Percentiles rank a stretch among this genome's conserved stretches.
phyloP scores from a whole-genome alignment of 2,888 invertebrate genomes.

The Bruchidius siliquastri region DNA sequence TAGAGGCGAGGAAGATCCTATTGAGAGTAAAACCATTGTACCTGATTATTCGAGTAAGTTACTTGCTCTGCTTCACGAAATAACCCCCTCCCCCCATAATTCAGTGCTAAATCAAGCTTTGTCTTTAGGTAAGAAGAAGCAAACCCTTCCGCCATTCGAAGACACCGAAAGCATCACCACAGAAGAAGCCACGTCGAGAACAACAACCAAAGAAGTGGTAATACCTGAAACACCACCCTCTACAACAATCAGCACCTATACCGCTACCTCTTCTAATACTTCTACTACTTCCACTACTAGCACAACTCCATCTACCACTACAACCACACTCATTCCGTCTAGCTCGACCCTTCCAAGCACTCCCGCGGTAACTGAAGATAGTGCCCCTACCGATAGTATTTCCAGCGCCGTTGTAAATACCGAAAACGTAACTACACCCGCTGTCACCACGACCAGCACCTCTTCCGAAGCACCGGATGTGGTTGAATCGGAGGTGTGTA shows the following conservation, averaged over 20 bases:
- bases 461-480: conserved; percentile 19
- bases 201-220: conserved; percentile 25
- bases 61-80: background rate
- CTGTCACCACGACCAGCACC: conserved; percentile 25
- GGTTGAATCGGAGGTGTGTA: background rate
- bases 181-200: conserved; percentile 17
- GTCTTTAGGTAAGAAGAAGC: conserved; percentile 9
- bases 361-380: conserved; percentile 5
- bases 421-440: conserved; percentile 15
- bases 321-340: conserved; percentile 5
- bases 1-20: conserved; percentile 42
- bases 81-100: too few species aligned
- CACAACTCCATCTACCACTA: conserved; percentile 26
- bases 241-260: conserved; percentile 10
- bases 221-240: conserved; percentile 21
- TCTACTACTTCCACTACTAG: conserved; percentile 20
- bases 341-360: conserved; percentile 19
- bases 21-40: conserved; percentile 43
- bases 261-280: conserved; percentile 8
- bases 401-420: background rate
- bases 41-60: conserved; percentile 24
- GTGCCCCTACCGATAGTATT: background rate
- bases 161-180: conserved; percentile 19
- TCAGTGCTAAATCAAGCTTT: too few species aligned
- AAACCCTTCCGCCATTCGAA: conserved; percentile 21